Evolutionary conservation across 92 coral and sea anemone genomes (phyloP).

Genomic region (Epizoanthus fatuus): DNA sequence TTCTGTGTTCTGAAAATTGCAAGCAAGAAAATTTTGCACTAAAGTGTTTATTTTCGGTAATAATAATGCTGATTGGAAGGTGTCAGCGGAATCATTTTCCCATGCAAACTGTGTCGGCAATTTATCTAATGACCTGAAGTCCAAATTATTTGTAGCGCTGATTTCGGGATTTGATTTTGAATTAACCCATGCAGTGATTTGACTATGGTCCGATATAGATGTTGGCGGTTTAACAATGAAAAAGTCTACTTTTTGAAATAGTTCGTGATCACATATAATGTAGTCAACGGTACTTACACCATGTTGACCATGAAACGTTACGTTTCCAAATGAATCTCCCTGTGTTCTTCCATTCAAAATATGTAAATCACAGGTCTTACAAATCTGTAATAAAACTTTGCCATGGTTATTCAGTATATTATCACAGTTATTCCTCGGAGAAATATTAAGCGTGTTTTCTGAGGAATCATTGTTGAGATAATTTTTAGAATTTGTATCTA

Average conservation of each 20-base stretch:
- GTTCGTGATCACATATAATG: conserved; percentile 34
- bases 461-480: too few species aligned
- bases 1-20: conserved; percentile 3
- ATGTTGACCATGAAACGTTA: conserved; percentile 51
- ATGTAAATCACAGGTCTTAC: conserved; percentile 52
- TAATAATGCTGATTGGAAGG: too few species aligned
- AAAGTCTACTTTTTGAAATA: conserved; percentile 7
- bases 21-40: conserved; percentile 17
- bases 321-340: conserved; percentile 58
- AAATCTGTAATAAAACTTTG: conserved; percentile 57
- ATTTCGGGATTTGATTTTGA: background rate
- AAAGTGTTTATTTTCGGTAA: background rate
- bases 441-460: too few species aligned
- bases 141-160: too few species aligned
- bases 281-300: conserved; percentile 52
- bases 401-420: conserved; percentile 55
- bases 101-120: too few species aligned
- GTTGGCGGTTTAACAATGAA: conserved; percentile 55
- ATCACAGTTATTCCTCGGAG: conserved; percentile 51
- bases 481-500: too few species aligned
- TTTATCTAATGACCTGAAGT: too few species aligned
- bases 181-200: conserved; percentile 32
- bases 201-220: conserved; percentile 50
- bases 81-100: too few species aligned
- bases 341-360: conserved; percentile 65